These are phyloP conservation scores for Capitulum mitella DNA, from an alignment of 2,888 invertebrate species.

Conservation along the genomic window DNA sequence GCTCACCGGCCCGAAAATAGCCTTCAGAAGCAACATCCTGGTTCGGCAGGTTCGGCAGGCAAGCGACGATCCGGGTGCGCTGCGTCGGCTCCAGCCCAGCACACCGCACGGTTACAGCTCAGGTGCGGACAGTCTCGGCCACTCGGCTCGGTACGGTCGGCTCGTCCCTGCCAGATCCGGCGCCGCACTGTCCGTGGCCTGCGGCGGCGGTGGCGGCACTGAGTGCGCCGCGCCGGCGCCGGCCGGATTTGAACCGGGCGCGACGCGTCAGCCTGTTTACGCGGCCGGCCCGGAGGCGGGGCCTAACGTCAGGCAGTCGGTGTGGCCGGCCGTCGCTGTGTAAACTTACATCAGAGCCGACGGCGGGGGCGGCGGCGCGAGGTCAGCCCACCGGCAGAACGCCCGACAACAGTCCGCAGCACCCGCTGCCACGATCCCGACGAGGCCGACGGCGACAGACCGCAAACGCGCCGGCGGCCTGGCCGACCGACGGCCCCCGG, in stretches of 20 bases:
- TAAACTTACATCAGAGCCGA: slow-evolving; percentile 13
- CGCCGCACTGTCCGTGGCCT: background rate
- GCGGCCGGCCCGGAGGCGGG: background rate
- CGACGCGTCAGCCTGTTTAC: slow-evolving; percentile 8
- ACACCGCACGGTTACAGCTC: background rate
- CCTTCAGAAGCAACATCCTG: slow-evolving; percentile 10
- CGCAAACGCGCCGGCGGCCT: background rate
- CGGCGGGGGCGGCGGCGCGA: background rate
- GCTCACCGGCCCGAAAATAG: slow-evolving; percentile 20
- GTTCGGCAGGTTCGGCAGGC: background rate
- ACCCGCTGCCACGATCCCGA: no score
- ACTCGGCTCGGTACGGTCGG: no score
- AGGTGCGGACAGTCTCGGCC: no score
- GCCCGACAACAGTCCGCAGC: no score
- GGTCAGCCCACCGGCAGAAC: no score
- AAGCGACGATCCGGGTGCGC: background rate
- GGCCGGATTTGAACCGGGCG: background rate
- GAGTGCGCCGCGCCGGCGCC: background rate
- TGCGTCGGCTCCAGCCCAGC: background rate
- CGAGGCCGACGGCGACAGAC: background rate
- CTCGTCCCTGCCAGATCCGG: no score
- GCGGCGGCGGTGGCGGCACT: background rate
- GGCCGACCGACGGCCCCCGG: background rate
- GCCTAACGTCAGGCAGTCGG: slow-evolving; percentile 7
- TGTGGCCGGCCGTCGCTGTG: background rate